phyloP scores from a whole-genome alignment of 2,888 invertebrate species.

The Tetheella fluctuosa region DNA sequence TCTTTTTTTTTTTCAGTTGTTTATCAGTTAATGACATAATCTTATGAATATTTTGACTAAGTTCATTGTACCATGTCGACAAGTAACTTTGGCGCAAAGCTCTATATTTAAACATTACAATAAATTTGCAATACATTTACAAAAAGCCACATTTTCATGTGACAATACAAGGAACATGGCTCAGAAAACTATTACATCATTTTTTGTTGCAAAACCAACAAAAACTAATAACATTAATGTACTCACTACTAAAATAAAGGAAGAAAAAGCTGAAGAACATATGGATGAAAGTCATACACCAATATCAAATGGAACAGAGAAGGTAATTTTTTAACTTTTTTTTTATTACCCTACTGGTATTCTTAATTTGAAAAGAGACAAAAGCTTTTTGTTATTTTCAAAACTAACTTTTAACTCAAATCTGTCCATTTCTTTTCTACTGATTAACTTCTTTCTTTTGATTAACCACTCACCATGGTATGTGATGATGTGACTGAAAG shows the following conservation, averaged over 20 bases:
- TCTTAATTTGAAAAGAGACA: too few species aligned
- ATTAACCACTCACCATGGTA: too few species aligned
- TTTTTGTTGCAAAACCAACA: conserved; percentile 70
- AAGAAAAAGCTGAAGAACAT: conserved; percentile 11
- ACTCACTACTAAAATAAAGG: conserved; percentile 29
- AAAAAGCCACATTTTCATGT: conserved; percentile 13
- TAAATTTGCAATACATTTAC: conserved; percentile 15
- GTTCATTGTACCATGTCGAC: conserved; percentile 29
- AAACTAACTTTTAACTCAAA: too few species aligned
- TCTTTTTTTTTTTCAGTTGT: background rate
- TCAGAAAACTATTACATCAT: conserved; percentile 76
- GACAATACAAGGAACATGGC: conserved; percentile 57
- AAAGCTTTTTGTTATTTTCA: too few species aligned
- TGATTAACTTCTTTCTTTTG: too few species aligned
- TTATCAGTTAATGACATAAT: background rate
- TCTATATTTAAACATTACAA: background rate
- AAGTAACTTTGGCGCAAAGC: conserved; percentile 18
- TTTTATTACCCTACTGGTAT: too few species aligned
- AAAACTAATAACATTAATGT: conserved; percentile 34
- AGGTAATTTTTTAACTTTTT: conserved; percentile 30
- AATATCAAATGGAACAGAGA: conserved; percentile 30
- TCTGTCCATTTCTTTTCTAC: too few species aligned
- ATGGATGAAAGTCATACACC: conserved; percentile 21
- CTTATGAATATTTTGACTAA: conserved; percentile 36
- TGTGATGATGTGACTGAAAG: too few species aligned